Conservation (phyloP, 1,140 invertebrate species). For the Lasaia peninsularis region DNA sequence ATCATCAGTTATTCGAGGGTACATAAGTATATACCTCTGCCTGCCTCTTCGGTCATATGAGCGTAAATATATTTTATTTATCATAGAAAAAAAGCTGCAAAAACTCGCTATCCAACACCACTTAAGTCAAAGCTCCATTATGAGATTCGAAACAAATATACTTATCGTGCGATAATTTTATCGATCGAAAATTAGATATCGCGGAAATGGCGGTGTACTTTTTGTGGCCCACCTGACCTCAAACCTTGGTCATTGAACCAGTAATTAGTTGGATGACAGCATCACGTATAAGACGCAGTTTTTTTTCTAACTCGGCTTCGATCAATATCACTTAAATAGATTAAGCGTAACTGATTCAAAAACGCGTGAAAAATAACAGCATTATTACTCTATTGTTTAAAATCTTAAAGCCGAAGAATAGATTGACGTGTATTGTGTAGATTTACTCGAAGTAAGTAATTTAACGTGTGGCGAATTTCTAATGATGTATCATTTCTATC, state of each 20-base stretch:
- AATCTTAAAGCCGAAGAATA: no score
- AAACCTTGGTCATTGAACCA: conserved; percentile 49
- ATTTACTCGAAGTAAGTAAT: no score
- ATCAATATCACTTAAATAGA: neutral
- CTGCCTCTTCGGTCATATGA: no score
- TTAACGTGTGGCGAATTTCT: no score
- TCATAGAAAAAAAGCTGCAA: no score
- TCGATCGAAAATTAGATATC: conserved; percentile 53
- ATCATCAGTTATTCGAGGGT: no score
- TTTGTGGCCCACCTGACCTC: conserved; percentile 50
- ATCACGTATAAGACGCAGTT: conserved; percentile 35
- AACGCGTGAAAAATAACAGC: no score
- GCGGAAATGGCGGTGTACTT: conserved; percentile 44
- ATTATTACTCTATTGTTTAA: no score
- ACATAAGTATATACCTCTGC: no score
- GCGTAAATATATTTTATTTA: no score
- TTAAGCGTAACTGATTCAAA: neutral
- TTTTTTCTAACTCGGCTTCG: conserved; percentile 26
- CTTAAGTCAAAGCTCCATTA: neutral
- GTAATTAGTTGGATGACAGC: conserved; percentile 32
- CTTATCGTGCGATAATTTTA: conserved; percentile 45
- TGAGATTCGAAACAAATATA: conserved; percentile 14
- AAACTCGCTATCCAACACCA: neutral
- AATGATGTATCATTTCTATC: no score
- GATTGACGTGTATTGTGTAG: no score